These are phyloP conservation scores for Athalia circularis DNA, from an alignment of 2,888 invertebrate species.

Conservation along the genomic window DNA sequence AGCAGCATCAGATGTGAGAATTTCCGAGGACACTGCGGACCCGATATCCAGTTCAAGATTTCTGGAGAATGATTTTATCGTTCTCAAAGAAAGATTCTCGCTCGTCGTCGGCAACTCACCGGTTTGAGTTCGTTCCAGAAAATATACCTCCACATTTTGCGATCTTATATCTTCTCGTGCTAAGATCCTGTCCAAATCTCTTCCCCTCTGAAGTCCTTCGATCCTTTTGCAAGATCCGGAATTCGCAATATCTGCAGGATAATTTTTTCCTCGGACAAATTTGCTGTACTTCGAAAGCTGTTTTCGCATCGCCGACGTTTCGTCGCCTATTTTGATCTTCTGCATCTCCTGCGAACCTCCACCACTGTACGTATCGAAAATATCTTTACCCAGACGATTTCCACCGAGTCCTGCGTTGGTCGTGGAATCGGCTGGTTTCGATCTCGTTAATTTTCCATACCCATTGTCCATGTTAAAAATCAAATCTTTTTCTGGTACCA, in stretches of 20 bases:
- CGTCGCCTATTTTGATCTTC: constrained; percentile 12
- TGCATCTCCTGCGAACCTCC: constrained; percentile 9
- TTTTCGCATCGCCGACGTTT: constrained; percentile 16
- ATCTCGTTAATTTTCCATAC: constrained; percentile 27
- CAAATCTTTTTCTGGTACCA: constrained; percentile 10
- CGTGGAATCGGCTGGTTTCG: constrained; percentile 14
- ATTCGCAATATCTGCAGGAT: constrained; percentile 10
- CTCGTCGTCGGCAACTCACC: constrained; percentile 24
- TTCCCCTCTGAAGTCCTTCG: constrained; percentile 29
- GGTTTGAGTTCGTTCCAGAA: constrained; percentile 16
- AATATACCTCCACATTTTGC: constrained; percentile 24
- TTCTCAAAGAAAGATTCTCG: constrained; percentile 12
- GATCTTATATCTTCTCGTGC: constrained; percentile 38
- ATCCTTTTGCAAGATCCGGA: constrained; percentile 32
- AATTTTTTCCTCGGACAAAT: neutral
- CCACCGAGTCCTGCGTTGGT: neutral
- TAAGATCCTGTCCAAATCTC: constrained; percentile 27
- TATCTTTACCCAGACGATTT: constrained; percentile 16
- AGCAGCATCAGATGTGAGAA: neutral
- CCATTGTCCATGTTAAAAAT: constrained; percentile 26
- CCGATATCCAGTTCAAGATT: neutral
- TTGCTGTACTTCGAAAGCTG: constrained; percentile 35
- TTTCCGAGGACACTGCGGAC: constrained; percentile 18
- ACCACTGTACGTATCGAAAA: constrained; percentile 31
- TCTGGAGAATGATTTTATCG: constrained; percentile 19